Evolutionary conservation across 92 coral and sea anemone species (phyloP).

Genomic region (Micromussa lordhowensis): DNA sequence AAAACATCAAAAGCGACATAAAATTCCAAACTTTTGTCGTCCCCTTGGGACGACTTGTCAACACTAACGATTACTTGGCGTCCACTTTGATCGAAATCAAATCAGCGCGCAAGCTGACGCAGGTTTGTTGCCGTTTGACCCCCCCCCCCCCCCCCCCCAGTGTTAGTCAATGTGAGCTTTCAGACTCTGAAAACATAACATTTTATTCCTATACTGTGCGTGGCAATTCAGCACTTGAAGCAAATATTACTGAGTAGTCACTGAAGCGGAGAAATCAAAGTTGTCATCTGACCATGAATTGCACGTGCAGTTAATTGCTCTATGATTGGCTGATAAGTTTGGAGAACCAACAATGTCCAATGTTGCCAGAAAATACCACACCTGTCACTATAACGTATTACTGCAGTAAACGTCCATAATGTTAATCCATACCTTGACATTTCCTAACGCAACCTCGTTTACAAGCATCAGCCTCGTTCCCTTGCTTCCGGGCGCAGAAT

Average conservation of each 20-base stretch:
- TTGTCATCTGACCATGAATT: not conserved
- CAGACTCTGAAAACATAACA: too few species aligned
- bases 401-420: not conserved
- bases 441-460: slow-evolving; percentile 93
- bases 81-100: too few species aligned
- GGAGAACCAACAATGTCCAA: not conserved
- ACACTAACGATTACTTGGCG: not conserved
- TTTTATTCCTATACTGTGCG: too few species aligned
- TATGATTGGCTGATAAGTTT: not conserved
- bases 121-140: too few species aligned
- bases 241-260: too few species aligned
- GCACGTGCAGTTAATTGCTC: not conserved
- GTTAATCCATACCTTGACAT: slow-evolving; percentile 66
- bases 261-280: not conserved
- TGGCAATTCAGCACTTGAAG: too few species aligned
- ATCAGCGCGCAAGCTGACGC: too few species aligned
- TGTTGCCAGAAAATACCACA: not conserved
- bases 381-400: not conserved
- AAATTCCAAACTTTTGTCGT: not conserved
- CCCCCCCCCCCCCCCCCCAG: too few species aligned
- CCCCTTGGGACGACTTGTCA: not conserved
- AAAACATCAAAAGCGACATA: not conserved
- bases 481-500: slow-evolving; percentile 81
- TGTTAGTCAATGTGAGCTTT: too few species aligned
- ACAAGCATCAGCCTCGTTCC: slow-evolving; percentile 90